These are phyloP conservation scores for Hypercompe scribonia DNA, from an alignment of 2,888 invertebrate species.

Conservation along the genomic window DNA sequence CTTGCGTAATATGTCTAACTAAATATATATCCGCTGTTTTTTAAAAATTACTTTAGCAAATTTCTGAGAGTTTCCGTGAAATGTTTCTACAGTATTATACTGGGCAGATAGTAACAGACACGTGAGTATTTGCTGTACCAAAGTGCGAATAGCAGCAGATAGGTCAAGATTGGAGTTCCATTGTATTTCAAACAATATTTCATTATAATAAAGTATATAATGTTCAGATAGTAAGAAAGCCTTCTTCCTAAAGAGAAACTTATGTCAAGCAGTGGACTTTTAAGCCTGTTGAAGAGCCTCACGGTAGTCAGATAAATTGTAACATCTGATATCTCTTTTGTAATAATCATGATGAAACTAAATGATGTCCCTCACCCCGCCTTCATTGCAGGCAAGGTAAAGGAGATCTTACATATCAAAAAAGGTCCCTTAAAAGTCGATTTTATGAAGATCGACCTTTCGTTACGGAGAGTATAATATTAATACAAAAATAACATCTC, in stretches of 20 bases:
- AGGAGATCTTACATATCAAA: neutral
- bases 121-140: neutral
- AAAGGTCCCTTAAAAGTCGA: neutral
- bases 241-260: too few relatives aligned
- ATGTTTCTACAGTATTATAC: neutral
- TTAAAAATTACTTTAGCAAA: neutral
- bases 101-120: too few relatives aligned
- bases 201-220: too few relatives aligned
- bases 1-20: neutral
- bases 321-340: too few relatives aligned
- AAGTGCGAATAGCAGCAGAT: neutral
- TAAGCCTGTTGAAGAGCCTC: too few relatives aligned
- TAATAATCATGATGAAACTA: too few relatives aligned
- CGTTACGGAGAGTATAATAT: slow-evolving; percentile 7
- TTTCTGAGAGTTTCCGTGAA: neutral
- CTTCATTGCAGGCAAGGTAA: neutral
- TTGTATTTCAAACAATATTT: neutral
- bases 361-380: too few relatives aligned
- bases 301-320: too few relatives aligned
- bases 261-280: too few relatives aligned
- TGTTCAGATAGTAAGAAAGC: too few relatives aligned
- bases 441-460: neutral
- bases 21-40: neutral
- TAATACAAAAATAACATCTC: slow-evolving; percentile 8
- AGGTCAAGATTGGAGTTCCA: neutral